Evolutionary conservation across 2,113 vertebrate species (phyloP).

Genomic region (Xiphophorus maculatus): DNA sequence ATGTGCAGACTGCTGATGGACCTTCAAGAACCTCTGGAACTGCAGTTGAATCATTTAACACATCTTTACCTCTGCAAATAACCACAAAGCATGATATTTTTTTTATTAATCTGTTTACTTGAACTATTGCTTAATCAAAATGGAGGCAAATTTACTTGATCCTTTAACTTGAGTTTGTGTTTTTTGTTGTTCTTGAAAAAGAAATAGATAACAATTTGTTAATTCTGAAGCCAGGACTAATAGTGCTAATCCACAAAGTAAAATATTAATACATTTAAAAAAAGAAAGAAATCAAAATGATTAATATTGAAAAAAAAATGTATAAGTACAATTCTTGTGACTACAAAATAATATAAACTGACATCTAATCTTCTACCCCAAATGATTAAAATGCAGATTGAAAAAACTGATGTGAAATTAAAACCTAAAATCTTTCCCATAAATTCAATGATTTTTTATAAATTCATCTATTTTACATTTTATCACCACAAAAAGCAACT

Average conservation of each 20-base stretch:
- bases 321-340: too few relatives aligned
- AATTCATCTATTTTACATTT: background rate
- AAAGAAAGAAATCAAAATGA: too few relatives aligned
- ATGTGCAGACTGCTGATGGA: conserved; percentile 59
- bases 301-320: too few relatives aligned
- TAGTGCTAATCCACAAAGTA: too few relatives aligned
- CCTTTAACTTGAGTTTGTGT: background rate
- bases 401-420: background rate
- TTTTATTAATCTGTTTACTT: background rate
- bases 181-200: background rate
- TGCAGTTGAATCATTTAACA: conserved; percentile 35
- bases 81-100: background rate
- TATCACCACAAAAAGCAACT: conserved; percentile 20
- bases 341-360: too few relatives aligned
- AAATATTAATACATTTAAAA: too few relatives aligned
- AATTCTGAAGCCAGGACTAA: too few relatives aligned
- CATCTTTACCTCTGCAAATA: background rate
- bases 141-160: background rate
- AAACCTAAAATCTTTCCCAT: background rate
- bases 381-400: background rate
- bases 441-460: background rate
- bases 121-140: background rate
- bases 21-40: conserved; percentile 36
- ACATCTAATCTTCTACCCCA: background rate
- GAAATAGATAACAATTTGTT: too few relatives aligned